phyloP scores from a whole-genome alignment of 2,113 vertebrate genomes.

The Alaudala cheleensis region DNA sequence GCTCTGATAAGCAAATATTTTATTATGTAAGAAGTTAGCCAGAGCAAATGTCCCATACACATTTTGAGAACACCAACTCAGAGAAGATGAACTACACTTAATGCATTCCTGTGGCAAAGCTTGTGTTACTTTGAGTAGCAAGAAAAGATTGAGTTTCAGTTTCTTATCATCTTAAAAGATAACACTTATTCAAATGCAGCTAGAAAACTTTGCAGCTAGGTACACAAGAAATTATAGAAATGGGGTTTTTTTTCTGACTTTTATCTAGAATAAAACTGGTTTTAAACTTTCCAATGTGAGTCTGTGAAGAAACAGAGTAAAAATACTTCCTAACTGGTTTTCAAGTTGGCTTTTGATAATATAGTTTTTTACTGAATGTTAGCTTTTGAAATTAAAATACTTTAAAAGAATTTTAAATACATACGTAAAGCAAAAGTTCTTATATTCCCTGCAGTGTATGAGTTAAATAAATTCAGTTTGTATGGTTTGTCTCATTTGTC shows the following conservation, averaged over 20 bases:
- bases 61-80: background rate
- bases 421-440: background rate
- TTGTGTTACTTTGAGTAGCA: background rate
- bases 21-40: background rate
- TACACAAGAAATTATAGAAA: background rate
- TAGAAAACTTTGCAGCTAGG: background rate
- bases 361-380: background rate
- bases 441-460: background rate
- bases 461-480: constrained; percentile 15
- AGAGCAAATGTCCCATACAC: background rate
- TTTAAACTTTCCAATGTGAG: background rate
- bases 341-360: background rate
- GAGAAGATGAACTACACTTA: background rate
- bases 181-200: background rate
- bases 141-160: background rate
- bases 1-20: constrained; percentile 72
- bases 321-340: background rate
- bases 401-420: background rate
- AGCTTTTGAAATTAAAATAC: constrained; percentile 42
- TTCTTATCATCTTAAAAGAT: background rate
- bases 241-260: background rate
- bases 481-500: background rate
- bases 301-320: background rate
- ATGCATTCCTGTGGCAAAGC: background rate
- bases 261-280: background rate